Conservation (phyloP, 2,113 vertebrate genomes). For the Atrichornis clamosus region DNA sequence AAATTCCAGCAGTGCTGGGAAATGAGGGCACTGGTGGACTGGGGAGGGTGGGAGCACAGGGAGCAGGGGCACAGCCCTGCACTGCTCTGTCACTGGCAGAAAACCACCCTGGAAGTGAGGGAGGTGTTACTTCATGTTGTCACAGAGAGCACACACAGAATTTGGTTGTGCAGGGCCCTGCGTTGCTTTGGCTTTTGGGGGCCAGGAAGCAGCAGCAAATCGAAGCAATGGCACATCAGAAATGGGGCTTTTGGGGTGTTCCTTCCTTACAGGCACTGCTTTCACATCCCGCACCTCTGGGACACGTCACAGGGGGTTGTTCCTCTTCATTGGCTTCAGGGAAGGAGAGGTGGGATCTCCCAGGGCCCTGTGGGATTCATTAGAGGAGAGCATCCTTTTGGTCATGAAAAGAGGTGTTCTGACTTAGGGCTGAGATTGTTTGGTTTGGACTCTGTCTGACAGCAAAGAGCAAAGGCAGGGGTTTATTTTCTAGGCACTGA, state of each 20-base stretch:
- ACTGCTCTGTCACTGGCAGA: not conserved
- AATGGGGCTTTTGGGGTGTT: not conserved
- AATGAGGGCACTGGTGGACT: not conserved
- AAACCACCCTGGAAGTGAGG: not conserved
- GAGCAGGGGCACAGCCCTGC: not conserved
- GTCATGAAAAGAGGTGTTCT: not conserved
- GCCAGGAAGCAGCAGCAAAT: not conserved
- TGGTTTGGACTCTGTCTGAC: not conserved
- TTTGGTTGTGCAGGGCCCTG: not conserved
- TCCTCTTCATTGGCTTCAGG: not conserved
- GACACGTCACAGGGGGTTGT: not conserved
- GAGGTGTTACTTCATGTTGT: not conserved
- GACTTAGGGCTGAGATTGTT: not conserved
- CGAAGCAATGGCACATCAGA: not conserved
- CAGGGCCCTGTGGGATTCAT: accelerated
- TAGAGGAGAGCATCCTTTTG: not conserved
- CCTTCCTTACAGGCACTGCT: not conserved
- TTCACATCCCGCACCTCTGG: not conserved
- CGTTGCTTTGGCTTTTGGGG: accelerated
- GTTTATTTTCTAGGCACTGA: not conserved
- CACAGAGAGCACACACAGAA: not conserved
- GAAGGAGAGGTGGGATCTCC: not conserved
- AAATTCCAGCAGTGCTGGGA: not conserved
- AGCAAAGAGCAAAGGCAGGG: not conserved
- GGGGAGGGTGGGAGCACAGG: not conserved